Evolutionary conservation across 1,140 invertebrate species (phyloP).

Genomic region (Pomacea maculata): DNA sequence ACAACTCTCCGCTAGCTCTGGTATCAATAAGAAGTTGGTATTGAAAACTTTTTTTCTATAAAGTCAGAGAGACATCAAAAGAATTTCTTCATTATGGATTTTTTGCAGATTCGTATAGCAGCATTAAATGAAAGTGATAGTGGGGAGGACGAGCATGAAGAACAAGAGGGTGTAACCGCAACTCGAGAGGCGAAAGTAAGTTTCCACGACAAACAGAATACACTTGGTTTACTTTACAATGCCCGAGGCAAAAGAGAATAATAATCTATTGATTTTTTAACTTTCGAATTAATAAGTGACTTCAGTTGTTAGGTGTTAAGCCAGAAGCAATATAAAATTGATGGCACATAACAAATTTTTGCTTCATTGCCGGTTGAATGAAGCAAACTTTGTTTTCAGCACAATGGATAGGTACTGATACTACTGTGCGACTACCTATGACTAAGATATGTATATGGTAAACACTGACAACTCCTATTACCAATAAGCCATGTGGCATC

Average conservation of each 20-base stretch:
- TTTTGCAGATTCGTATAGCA: constrained; percentile 71
- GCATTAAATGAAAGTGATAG: constrained; percentile 75
- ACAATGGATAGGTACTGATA: background rate
- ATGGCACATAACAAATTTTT: background rate
- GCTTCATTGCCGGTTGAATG: too few relatives aligned
- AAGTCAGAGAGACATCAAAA: background rate
- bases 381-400: background rate
- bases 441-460: background rate
- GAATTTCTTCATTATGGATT: background rate
- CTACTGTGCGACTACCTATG: background rate
- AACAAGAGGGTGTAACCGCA: constrained; percentile 66
- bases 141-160: constrained; percentile 69
- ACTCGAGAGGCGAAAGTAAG: constrained; percentile 75
- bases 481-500: background rate
- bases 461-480: background rate
- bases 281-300: background rate
- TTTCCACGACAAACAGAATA: background rate
- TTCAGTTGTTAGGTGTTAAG: background rate
- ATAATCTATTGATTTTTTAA: background rate
- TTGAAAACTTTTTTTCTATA: too few relatives aligned
- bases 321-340: background rate
- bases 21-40: too few relatives aligned
- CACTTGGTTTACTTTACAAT: background rate
- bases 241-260: background rate
- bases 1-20: too few relatives aligned